Base-by-base conservation (phyloP, 2,113 vertebrate genomes). In the Rhinoderma darwinii region DNA sequence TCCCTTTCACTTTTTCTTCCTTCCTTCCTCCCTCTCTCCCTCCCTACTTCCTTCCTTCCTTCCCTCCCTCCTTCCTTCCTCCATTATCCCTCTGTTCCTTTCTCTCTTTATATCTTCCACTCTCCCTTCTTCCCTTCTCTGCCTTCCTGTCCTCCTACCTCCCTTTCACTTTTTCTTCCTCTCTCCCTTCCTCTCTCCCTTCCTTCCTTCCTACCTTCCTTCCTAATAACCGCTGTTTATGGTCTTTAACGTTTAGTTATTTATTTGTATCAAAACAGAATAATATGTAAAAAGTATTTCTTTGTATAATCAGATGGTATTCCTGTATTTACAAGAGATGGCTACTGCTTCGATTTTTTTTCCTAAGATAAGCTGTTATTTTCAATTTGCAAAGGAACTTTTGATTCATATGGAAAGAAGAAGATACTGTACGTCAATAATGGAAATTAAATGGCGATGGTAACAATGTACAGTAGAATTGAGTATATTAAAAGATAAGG, bases 401-500 rank as follows among this genome's bases (percentile, higher is more conserved):
- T 59, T 61, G 54, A 81, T 81, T 81, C 78, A 61, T 61, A 81
- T 37, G 35, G 54, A 81, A 41, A 61, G 78, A 61, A 15, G 78
- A 5, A 27, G 54, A 81, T 81, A 30, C n/a, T 50, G 44, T 30
- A 43, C 54, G 78, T 61, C 35, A 81, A 56, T 61, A 61, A 81
- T 59, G 78, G 78, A 61, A 81, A 81, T 59, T 22, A 81, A 61
- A 61, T 35, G 54, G 35, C 32, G 22, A 15, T 30, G 70, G 61
- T n/a, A 50, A 83, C 30, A n/a, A 70, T 72, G 61, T 72, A 30
- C 11, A 83, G 30, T 22, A 30, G 77, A 80, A 83, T 39, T 50
- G 47, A 70, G 30, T 72, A 72, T 39, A 72, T 72, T 51, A 51
- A 83, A 83, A 70, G 81, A 83, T 83, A 83, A 83, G 47, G 61